phyloP scores from a whole-genome alignment of 2,797 vertebrate genomes.

The Tokudaia muenninki region DNA sequence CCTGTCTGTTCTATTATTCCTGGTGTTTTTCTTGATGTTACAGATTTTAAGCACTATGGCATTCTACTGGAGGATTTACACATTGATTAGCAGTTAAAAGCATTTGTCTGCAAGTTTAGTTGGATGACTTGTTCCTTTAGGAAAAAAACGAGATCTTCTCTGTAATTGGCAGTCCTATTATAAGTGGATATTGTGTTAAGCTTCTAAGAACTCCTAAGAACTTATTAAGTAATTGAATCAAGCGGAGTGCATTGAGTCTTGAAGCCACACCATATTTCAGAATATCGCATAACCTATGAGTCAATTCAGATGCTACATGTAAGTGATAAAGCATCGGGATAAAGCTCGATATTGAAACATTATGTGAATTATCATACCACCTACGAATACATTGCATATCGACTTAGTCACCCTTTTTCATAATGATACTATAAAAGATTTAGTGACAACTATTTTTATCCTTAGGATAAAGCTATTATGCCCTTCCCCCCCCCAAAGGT shows the following conservation, averaged over 20 bases:
- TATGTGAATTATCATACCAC: constrained; percentile 60
- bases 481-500: constrained; percentile 13
- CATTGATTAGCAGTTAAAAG: constrained; percentile 78
- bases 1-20: neutral
- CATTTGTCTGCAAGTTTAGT: constrained; percentile 73
- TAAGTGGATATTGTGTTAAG: constrained; percentile 81
- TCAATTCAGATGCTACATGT: constrained; percentile 73
- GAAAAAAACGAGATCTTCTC: constrained; percentile 75
- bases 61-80: constrained; percentile 71
- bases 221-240: constrained; percentile 80
- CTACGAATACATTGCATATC: constrained; percentile 61
- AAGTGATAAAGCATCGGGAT: constrained; percentile 71
- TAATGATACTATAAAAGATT: constrained; percentile 68
- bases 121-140: constrained; percentile 68
- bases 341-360: constrained; percentile 76
- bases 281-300: constrained; percentile 78
- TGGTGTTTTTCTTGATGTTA: constrained; percentile 54
- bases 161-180: constrained; percentile 74
- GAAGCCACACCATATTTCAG: constrained; percentile 71
- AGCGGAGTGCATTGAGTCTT: constrained; percentile 68
- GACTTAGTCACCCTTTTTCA: constrained; percentile 73
- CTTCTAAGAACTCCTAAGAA: constrained; percentile 82
- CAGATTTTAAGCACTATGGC: constrained; percentile 26
- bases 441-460: constrained; percentile 64
- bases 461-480: constrained; percentile 59